Base-by-base conservation (phyloP, 2,113 vertebrate species). In the Corynorhinus townsendii region DNA sequence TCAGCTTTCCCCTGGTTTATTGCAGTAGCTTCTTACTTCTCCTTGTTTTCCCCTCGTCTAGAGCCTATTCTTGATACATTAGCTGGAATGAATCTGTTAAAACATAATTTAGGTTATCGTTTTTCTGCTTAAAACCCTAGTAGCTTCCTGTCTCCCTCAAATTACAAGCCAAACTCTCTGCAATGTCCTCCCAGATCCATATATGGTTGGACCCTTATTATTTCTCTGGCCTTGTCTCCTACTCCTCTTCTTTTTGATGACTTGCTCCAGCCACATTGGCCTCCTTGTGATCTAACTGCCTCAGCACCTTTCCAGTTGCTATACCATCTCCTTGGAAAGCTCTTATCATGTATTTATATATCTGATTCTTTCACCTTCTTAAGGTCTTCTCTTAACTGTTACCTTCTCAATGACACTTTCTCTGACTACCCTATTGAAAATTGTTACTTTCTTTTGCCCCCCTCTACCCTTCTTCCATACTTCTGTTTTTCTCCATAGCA, bases 91-190 rank as follows among this genome's bases (percentile, higher is more conserved):
- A 69, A 35, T 52, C 33, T 77, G 15, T 82, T 72, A 72, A 88
- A 81, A 84, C 6, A 59, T 62, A 83, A 68, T 35, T 86, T 86
- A 47, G 17, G 15, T 80, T 2, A 43, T 76, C 33, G 45, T 85
- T 92, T 26, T 26, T 94, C n/a, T 92, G 14, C 33, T 75, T 94
- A 87, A 92, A 84, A 87, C 49, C n/a, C 40, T 92, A 43, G 1
- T 87, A 56, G 26, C 64, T 86, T 95, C 64, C 7, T 20, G 26
- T 91, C 59, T 87, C 35, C 5, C 4, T 66, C 35, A 80, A 12
- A 90, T 64, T 80, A 17, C 6, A 87, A 88, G 26, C 54, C 54
- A 71, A 3, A 76, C 43, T 68, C 66, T 94, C 80, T 86, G 40
- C 47, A 85, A 0, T 68, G 64, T 14, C 47, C 49, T 90, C 7